Conservation (phyloP, 2,113 vertebrate species). For the Laterallus jamaicensis region DNA sequence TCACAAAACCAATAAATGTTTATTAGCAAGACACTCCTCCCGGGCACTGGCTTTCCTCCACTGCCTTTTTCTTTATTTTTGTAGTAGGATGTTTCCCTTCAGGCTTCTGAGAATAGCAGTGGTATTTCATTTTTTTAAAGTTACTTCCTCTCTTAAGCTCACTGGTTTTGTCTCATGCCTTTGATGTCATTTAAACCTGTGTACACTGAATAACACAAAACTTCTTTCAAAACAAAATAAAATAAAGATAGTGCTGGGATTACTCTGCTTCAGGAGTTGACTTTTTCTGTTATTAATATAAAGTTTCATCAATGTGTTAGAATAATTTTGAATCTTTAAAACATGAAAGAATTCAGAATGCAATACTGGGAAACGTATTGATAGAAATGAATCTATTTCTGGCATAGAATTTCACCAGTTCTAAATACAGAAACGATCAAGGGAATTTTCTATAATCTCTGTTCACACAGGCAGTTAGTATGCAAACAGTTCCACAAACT, state of each 20-base stretch:
- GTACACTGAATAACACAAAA: background rate
- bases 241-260: background rate
- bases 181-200: background rate
- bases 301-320: background rate
- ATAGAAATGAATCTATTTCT: background rate
- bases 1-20: slow-evolving; percentile 5
- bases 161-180: background rate
- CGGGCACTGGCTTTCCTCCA: background rate
- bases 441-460: background rate
- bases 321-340: background rate
- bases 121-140: background rate
- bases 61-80: background rate
- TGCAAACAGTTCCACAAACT: background rate
- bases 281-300: background rate
- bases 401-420: background rate
- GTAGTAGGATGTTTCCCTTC: background rate
- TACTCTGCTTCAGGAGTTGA: background rate
- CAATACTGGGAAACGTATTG: background rate
- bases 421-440: background rate
- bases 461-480: background rate
- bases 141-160: background rate
- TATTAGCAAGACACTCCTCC: background rate
- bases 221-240: background rate
- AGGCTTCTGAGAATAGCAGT: background rate
- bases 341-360: background rate